These are phyloP conservation scores for Colius striatus DNA, from an alignment of 2,113 vertebrate species.

Conservation along the genomic window DNA sequence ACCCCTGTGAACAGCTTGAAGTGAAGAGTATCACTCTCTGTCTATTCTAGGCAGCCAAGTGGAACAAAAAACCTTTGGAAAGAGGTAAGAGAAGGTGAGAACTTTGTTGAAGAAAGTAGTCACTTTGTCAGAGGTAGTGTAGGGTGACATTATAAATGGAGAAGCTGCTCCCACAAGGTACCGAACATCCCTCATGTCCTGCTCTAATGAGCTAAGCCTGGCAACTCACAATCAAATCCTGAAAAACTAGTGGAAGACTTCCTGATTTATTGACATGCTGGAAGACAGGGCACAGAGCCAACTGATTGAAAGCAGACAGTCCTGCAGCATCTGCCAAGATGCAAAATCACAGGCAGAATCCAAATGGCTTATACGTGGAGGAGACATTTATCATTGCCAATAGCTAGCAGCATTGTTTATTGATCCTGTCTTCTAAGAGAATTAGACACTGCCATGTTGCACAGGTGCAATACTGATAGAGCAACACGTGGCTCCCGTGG, in stretches of 20 bases:
- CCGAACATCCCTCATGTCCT: not conserved
- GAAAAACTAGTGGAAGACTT: not conserved
- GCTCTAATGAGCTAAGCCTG: not conserved
- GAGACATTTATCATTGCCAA: not conserved
- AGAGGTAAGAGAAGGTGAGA: not conserved
- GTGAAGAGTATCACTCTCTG: not conserved
- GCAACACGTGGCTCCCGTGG: fast-evolving
- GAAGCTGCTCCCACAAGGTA: not conserved
- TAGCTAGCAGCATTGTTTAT: not conserved
- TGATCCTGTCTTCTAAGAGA: not conserved
- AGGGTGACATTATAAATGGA: not conserved
- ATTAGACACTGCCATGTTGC: not conserved
- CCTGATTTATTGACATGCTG: not conserved
- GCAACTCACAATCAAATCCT: not conserved
- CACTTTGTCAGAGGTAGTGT: not conserved
- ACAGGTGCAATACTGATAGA: not conserved
- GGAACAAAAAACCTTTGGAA: not conserved
- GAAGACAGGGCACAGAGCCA: not conserved
- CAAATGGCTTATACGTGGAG: not conserved
- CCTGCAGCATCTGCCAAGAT: not conserved
- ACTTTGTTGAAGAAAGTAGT: not conserved
- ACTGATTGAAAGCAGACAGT: not conserved
- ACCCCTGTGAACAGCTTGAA: not conserved
- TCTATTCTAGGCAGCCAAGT: not conserved
- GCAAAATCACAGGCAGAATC: not conserved